Evolutionary conservation across 2,888 invertebrate species (phyloP).

Genomic region (Lordiphosa fenestrarum): DNA sequence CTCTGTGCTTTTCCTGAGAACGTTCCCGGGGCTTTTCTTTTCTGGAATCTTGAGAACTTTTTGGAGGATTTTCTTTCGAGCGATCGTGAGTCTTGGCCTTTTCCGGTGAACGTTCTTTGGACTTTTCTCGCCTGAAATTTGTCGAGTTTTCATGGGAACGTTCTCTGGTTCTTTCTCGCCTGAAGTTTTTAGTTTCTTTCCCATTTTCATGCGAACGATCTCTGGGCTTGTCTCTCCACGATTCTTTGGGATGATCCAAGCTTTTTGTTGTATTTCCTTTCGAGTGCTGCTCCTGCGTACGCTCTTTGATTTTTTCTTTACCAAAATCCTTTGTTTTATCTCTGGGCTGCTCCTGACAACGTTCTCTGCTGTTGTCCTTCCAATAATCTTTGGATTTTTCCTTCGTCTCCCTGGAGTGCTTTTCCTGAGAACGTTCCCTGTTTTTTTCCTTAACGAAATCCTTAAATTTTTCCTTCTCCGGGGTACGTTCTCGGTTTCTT

Average conservation of each 20-base stretch:
- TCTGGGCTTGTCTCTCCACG: too few relatives aligned
- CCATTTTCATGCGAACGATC: too few relatives aligned
- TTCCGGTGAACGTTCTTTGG: background rate
- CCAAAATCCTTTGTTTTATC: too few relatives aligned
- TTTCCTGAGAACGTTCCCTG: background rate
- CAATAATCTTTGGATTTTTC: background rate
- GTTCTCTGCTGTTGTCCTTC: too few relatives aligned
- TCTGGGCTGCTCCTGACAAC: too few relatives aligned
- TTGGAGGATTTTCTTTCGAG: background rate
- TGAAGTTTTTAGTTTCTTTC: background rate
- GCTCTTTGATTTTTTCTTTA: background rate
- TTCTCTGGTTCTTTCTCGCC: background rate
- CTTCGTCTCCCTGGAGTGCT: conserved; percentile 2
- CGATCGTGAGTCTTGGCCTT: background rate
- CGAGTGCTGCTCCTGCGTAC: background rate
- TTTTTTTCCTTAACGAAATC: background rate
- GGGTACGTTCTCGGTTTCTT: too few relatives aligned
- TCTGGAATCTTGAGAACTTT: background rate
- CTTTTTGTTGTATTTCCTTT: background rate
- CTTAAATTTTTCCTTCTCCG: too few relatives aligned
- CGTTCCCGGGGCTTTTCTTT: background rate
- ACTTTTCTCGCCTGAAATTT: background rate
- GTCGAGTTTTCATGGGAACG: background rate
- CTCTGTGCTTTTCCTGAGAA: background rate
- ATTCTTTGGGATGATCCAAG: background rate